These are phyloP conservation scores for Dermolepida albohirtum DNA, from an alignment of 2,888 invertebrate genomes.

Conservation along the genomic window DNA sequence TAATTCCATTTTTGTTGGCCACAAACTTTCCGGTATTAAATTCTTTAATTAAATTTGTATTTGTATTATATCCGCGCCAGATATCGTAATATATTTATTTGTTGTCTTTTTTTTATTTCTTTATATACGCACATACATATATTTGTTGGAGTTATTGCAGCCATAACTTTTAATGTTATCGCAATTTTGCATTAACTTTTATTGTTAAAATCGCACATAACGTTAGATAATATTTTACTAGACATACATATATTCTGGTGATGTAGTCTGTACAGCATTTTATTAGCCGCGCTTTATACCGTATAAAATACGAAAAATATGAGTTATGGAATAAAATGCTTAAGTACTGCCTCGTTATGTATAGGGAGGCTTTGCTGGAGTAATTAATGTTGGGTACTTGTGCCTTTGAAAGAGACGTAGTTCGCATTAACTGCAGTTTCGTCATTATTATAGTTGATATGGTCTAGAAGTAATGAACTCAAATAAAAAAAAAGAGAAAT, in stretches of 20 bases:
- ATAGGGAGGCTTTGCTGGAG: too few relatives aligned
- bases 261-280: too few relatives aligned
- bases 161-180: slow-evolving; percentile 22
- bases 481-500: too few relatives aligned
- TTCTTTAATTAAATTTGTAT: slow-evolving; percentile 30
- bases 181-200: slow-evolving; percentile 13
- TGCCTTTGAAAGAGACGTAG: too few relatives aligned
- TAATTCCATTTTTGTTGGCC: slow-evolving; percentile 26
- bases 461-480: too few relatives aligned
- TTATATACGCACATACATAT: not conserved
- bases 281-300: too few relatives aligned
- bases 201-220: slow-evolving; percentile 5
- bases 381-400: too few relatives aligned
- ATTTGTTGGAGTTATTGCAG: slow-evolving; percentile 19
- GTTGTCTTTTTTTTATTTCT: slow-evolving; percentile 4
- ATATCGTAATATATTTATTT: slow-evolving; percentile 22
- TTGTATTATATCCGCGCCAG: slow-evolving; percentile 11
- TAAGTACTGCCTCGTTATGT: too few relatives aligned
- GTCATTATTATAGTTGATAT: too few relatives aligned
- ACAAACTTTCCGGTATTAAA: slow-evolving; percentile 26
- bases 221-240: not conserved
- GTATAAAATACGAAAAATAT: too few relatives aligned
- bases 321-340: slow-evolving; percentile 3
- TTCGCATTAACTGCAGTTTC: too few relatives aligned
- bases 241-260: too few relatives aligned